Conservation (phyloP, 2,113 vertebrate species). For the Aphelocoma coerulescens region DNA sequence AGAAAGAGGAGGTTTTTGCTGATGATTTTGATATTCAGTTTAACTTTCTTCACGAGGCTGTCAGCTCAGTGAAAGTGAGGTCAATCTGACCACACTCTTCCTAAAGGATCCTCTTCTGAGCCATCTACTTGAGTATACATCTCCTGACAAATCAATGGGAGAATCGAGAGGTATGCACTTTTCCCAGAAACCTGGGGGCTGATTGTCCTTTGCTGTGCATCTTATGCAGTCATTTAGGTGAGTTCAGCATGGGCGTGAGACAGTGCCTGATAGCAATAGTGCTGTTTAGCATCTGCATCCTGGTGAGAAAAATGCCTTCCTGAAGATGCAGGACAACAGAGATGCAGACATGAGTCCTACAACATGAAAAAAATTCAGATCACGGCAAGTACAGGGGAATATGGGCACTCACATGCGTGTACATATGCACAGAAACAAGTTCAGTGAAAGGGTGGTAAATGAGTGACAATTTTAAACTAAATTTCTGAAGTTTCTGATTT, state of each 20-base stretch:
- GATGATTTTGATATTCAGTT: slow-evolving; percentile 69
- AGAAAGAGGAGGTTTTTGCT: slow-evolving; percentile 41
- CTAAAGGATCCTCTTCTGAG: slow-evolving; percentile 54
- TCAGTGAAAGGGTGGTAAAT: neutral
- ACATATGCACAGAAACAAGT: neutral
- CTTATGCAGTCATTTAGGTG: neutral
- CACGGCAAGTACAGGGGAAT: neutral
- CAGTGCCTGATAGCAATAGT: neutral
- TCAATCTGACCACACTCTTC: slow-evolving; percentile 62
- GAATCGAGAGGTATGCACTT: slow-evolving; percentile 16
- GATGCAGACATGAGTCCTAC: neutral
- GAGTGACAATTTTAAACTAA: neutral
- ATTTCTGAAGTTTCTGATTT: neutral
- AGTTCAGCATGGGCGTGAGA: neutral
- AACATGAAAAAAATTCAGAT: rapidly evolving
- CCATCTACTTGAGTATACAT: slow-evolving; percentile 23
- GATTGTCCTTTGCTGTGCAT: slow-evolving; percentile 11
- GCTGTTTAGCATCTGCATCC: neutral
- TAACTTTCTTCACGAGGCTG: slow-evolving; percentile 45
- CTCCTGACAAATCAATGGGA: slow-evolving; percentile 54
- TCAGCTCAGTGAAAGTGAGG: slow-evolving; percentile 49
- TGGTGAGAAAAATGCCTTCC: neutral
- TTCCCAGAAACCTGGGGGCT: neutral
- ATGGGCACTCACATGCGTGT: no score
- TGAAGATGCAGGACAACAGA: neutral